Evolutionary conservation across 2,113 vertebrate genomes (phyloP).

Genomic region (Callopanchax toddi): DNA sequence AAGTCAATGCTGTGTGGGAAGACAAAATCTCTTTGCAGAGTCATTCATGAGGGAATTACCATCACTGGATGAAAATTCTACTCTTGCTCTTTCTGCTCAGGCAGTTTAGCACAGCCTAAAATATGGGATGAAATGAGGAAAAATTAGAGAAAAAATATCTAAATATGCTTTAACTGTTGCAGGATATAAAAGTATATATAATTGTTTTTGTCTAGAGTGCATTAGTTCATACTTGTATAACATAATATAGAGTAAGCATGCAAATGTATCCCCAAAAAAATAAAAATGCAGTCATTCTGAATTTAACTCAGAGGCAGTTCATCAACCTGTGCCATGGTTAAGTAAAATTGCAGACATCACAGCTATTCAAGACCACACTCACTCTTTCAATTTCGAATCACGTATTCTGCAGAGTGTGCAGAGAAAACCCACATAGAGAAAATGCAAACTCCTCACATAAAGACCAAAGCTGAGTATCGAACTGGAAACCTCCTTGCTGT

Average conservation of each 20-base stretch:
- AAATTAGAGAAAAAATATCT: constrained; percentile 44
- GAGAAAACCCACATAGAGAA: neutral
- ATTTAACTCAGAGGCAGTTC: neutral
- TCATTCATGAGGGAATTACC: constrained; percentile 64
- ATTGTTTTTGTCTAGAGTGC: neutral
- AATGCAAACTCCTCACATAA: neutral
- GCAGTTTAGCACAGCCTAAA: constrained; percentile 24
- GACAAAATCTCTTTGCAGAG: constrained; percentile 62
- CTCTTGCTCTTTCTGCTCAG: constrained; percentile 48
- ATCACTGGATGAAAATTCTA: constrained; percentile 70
- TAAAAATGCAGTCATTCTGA: neutral
- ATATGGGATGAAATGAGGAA: constrained; percentile 31
- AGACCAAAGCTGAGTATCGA: neutral
- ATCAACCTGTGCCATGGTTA: neutral
- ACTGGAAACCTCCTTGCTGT: neutral
- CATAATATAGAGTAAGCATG: neutral
- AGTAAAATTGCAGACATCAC: neutral
- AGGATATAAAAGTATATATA: constrained; percentile 12
- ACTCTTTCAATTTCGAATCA: neutral
- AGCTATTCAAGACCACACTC: neutral
- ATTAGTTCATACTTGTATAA: neutral
- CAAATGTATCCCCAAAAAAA: neutral
- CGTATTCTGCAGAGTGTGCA: neutral
- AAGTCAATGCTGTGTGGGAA: constrained; percentile 72
- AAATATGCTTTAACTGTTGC: constrained; percentile 40